Percentiles rank a stretch among this genome's conserved stretches.
Conservation (phyloP, 2,888 invertebrate species). For the Clostera curtula region DNA sequence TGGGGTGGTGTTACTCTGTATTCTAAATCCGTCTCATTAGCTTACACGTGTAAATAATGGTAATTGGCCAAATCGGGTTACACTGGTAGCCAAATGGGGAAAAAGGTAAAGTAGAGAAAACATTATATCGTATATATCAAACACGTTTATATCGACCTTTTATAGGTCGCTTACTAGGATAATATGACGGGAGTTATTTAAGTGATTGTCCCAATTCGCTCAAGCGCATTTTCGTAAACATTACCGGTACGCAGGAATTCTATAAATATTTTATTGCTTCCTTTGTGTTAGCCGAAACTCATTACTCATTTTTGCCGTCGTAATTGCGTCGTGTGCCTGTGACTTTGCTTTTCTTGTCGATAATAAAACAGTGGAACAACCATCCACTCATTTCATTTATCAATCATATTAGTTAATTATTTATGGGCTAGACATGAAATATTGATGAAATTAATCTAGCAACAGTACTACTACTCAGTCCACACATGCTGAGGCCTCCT, state of each 20-base stretch:
- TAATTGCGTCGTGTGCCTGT: constrained; percentile 15
- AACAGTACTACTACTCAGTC: not conserved
- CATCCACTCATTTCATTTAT: constrained; percentile 2
- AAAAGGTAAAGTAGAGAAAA: too few relatives aligned
- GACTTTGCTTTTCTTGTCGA: constrained; percentile 7
- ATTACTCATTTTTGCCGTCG: constrained; percentile 28
- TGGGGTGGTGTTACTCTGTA: too few relatives aligned
- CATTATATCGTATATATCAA: too few relatives aligned
- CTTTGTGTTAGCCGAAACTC: constrained; percentile 25
- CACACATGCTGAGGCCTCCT: too few relatives aligned
- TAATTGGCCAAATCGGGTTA: too few relatives aligned
- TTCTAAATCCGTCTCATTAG: too few relatives aligned
- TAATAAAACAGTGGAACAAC: constrained; percentile 8
- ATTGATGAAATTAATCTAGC: too few relatives aligned
- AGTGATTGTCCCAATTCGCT: constrained; percentile 12
- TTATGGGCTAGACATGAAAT: too few relatives aligned
- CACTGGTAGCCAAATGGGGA: too few relatives aligned
- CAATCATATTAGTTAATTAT: too few relatives aligned
- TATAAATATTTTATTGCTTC: constrained; percentile 32
- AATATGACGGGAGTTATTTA: constrained; percentile 4
- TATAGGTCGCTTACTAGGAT: constrained; percentile 2
- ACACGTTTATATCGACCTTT: not conserved
- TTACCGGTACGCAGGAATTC: constrained; percentile 23
- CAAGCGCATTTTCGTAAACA: constrained; percentile 10
- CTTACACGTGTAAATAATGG: too few relatives aligned